Evolutionary conservation across 53 echinoderm and acorn worm species (phyloP).

Genomic region (Holothuria leucospilota): DNA sequence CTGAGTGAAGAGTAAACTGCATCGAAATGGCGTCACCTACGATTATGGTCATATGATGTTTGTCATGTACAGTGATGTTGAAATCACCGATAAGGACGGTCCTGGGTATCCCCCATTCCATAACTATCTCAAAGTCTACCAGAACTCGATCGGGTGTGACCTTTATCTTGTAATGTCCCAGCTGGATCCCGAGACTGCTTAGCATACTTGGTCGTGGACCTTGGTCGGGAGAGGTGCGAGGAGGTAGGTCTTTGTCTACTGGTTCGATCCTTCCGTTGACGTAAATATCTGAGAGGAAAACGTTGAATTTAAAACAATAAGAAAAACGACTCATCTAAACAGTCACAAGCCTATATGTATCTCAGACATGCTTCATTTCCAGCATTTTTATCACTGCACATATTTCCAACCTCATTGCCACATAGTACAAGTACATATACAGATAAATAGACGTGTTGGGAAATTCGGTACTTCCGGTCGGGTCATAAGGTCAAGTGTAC

Average conservation of each 20-base stretch:
- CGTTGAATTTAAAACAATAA: not conserved
- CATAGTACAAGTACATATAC: no score
- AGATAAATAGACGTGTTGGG: no score
- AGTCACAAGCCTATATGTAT: no score
- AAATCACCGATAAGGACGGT: not conserved
- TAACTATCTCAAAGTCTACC: constrained; percentile 26
- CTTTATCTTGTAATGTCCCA: constrained; percentile 13
- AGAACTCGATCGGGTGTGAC: not conserved
- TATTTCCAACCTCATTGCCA: no score
- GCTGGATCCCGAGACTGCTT: constrained; percentile 5
- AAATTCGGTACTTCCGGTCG: no score
- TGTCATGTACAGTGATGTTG: constrained; percentile 20
- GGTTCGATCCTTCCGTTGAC: constrained; percentile 16
- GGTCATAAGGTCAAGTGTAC: no score
- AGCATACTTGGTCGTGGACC: constrained; percentile 1
- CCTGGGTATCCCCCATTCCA: not conserved
- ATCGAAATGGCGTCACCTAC: constrained; percentile 45
- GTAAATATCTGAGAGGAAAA: constrained; percentile 7
- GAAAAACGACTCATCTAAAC: not conserved
- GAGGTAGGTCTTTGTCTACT: not conserved
- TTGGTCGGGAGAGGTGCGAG: not conserved
- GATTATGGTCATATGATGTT: constrained; percentile 36
- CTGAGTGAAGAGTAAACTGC: constrained; percentile 46
- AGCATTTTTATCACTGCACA: no score
- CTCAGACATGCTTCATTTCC: no score